Evolutionary conservation across 1,140 invertebrate genomes (phyloP), one percentile per base, ranked within the genome.

Genomic region (Drosophila fuyamai): DNA sequence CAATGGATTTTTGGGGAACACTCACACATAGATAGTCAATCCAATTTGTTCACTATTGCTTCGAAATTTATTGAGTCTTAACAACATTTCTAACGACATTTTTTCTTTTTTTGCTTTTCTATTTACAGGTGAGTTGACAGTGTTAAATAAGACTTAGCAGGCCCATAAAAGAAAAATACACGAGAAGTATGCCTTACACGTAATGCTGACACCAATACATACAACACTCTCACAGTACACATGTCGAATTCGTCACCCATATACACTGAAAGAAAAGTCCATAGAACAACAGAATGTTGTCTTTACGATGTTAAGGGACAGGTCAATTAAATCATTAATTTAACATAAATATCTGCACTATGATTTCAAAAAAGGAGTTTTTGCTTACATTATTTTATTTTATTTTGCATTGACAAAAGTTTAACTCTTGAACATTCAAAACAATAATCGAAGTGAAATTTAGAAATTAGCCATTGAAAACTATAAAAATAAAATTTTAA

Each of bases 71-170:
- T 41, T 18, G 72, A 27, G 13, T 53, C 44, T 23, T 65, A 58
- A 60, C 51, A 60, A 65, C 56, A 44, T 63, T 66, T 70, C 79
- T 83, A 88, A 88, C 38, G 27, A 66, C 54, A 36, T 53, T n/a
- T 53, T 70, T 59, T 48, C 32, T 12, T 16, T 29, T 29, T 61
- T 41, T 29, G 10, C 41, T 59, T 48, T 54, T 74, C 38, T 68
- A 72, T 67, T 88, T 86, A 12, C 83, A 86, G 83, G 83, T 86
- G 63, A 89, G 84, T 86, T 83, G 68, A 63, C 62, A 56, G 36
- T 40, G 18, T 40, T 44, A 68, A 36, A 76, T 35, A 46, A 47
- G 36, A 62, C 56, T 70, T 50, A 41, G 59, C 40, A 36, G 67
- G 68, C 73, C 66, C n/a, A 41, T 8, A 18, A 48, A 47, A 38